Base-by-base conservation (phyloP, 2,888 invertebrate species). In the Dexiosoma caninum region DNA sequence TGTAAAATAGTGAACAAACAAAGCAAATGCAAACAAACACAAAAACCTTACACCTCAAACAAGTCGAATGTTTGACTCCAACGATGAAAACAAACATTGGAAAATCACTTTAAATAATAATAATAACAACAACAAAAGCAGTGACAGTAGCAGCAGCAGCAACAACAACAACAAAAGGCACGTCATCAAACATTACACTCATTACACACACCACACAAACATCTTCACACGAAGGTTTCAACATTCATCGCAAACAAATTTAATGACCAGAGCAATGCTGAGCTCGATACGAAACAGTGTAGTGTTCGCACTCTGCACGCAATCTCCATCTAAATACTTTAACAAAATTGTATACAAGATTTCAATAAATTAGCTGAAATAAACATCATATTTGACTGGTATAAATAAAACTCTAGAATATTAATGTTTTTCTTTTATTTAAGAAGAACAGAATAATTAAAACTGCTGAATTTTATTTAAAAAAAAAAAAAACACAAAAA, bases 261-360 rank as follows among this genome's bases (percentile, higher is more conserved):
- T 37, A 62, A 44, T 51, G 84, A 66, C 81, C 83, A 83, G 83
- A 83, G 83, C 83, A 55, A 83, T 83, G 84, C 77, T 74, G 83
- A 83, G 81, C 83, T 83, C 81, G 81, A 80, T 78, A 69, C 83
- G 78, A 76, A 80, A 72, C 84, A 82, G 84, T 83, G 83, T 79
- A 74, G 69, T 76, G 76, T 19, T 78, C 74, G 81, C 83, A 84
- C 85, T 85, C 67, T 67, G 76, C 62, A 62, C 71, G 55, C 46
- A 51, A 12, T 44, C 12, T 40, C 40, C 32, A 46, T 35, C 12
- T n/a, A n/a, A n/a, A n/a, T 2, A 53, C 16, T 64, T 49, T 21
- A 23, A 44, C 21, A 19, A 42, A 84, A 40, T 30, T 83, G 82
- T 85, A 84, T 83, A 84, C 83, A 83, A 85, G n/a, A 84, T 51